A percentile compares a stretch with the other conserved stretches of the same genome.
These are phyloP conservation scores for Steromphala cineraria DNA, from an alignment of 2,888 invertebrate species.

Conservation along the genomic window DNA sequence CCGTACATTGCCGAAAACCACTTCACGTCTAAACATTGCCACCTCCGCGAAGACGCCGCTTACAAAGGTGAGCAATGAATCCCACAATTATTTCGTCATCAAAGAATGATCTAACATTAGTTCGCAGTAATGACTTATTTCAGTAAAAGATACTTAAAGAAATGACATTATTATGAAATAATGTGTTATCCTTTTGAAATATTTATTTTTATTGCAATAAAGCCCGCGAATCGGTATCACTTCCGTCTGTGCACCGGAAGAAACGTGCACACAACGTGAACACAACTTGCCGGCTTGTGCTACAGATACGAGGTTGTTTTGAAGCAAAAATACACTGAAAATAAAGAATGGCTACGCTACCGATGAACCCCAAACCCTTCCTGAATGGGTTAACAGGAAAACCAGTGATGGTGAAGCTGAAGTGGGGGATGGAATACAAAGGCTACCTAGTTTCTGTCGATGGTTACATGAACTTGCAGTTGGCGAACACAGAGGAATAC, in stretches of 20 bases:
- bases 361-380: slow-evolving; percentile 97
- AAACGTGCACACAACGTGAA: too few species aligned
- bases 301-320: too few species aligned
- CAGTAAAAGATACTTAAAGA: too few species aligned
- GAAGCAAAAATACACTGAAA: too few species aligned
- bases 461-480: slow-evolving; percentile 97
- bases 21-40: background rate
- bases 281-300: too few species aligned
- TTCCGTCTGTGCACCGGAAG: too few species aligned
- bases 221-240: too few species aligned
- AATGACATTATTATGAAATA: too few species aligned
- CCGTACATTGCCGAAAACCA: background rate
- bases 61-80: background rate
- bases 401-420: slow-evolving; percentile 96
- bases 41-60: background rate
- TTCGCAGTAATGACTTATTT: too few species aligned
- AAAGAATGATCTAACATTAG: too few species aligned
- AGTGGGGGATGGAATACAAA: slow-evolving; percentile 99
- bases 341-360: slow-evolving; percentile 55
- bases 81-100: background rate
- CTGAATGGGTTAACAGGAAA: slow-evolving; percentile 98
- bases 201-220: too few species aligned
- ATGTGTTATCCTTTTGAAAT: too few species aligned
- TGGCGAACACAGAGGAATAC: slow-evolving; percentile 98
- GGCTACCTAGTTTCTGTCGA: slow-evolving; percentile 98